Conservation (phyloP, 2,888 invertebrate genomes). For the Didymodactylos carnosus region DNA sequence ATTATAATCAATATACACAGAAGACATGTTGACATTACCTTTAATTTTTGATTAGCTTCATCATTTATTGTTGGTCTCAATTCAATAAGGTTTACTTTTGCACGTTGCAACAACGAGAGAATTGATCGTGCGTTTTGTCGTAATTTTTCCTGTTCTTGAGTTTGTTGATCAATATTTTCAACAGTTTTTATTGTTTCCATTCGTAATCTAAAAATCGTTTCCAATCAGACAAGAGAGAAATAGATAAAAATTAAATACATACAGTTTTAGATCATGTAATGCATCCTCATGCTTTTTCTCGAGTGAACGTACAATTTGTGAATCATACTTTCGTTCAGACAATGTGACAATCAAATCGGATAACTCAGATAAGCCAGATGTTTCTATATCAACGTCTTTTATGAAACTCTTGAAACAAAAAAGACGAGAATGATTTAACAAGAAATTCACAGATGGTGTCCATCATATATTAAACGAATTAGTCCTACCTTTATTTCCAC, state of each 20-base stretch:
- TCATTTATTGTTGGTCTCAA: neutral
- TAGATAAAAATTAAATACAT: neutral
- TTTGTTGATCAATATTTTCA: neutral
- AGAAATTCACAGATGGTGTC: neutral
- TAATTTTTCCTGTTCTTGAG: neutral
- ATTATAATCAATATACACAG: neutral
- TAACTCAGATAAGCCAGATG: neutral
- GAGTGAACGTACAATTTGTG: neutral
- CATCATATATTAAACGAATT: neutral
- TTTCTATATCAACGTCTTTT: neutral
- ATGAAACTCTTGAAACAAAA: neutral
- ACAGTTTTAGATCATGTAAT: neutral
- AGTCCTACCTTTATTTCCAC: neutral
- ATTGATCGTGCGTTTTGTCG: neutral
- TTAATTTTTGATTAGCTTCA: neutral
- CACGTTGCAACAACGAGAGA: neutral
- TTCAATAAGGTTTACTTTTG: neutral
- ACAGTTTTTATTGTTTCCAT: neutral
- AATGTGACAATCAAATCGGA: neutral
- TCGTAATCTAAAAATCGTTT: neutral
- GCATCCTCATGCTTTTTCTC: neutral
- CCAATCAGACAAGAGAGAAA: neutral
- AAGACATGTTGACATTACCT: neutral
- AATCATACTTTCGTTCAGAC: neutral
- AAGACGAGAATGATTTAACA: neutral